phyloP scores from a whole-genome alignment of 1,140 invertebrate genomes.

The Drosophila simulans region DNA sequence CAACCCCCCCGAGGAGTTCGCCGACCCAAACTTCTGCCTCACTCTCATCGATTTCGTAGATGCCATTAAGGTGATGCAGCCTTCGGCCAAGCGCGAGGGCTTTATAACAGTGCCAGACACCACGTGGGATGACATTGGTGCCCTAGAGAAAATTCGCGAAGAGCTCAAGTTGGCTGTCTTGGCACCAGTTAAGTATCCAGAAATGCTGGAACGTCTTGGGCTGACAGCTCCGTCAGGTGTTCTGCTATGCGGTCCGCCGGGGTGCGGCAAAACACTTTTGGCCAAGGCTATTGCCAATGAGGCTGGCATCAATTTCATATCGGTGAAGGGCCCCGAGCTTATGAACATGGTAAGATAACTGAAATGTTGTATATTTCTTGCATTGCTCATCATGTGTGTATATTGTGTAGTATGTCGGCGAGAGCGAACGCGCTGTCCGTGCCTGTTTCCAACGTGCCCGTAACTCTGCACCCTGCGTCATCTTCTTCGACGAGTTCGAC shows the following conservation, averaged over 20 bases:
- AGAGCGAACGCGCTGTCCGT: slow-evolving; percentile 98
- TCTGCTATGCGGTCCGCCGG: slow-evolving; percentile 96
- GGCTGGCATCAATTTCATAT: slow-evolving; percentile 98
- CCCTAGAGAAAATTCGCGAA: slow-evolving; percentile 93
- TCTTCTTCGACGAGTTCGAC: slow-evolving; percentile 99
- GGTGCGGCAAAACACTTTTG: slow-evolving; percentile 95
- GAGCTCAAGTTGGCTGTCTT: slow-evolving; percentile 96
- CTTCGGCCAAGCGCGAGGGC: slow-evolving; percentile 98
- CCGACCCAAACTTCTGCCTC: slow-evolving; percentile 87
- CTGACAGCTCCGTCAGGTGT: slow-evolving; percentile 93
- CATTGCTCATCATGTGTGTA: not conserved
- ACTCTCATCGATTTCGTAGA: slow-evolving; percentile 90
- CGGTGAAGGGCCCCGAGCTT: slow-evolving; percentile 98
- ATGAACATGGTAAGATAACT: slow-evolving; percentile 92
- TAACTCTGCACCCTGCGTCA: slow-evolving; percentile 98
- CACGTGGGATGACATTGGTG: slow-evolving; percentile 98
- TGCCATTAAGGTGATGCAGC: slow-evolving; percentile 93
- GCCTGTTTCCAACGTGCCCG: slow-evolving; percentile 97
- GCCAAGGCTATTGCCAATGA: slow-evolving; percentile 98
- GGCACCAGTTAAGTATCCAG: slow-evolving; percentile 94
- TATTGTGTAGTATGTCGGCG: slow-evolving; percentile 95
- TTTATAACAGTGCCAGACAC: slow-evolving; percentile 98
- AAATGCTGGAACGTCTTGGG: slow-evolving; percentile 91
- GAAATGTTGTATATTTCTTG: too few relatives aligned
- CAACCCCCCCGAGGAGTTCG: slow-evolving; percentile 73